These are phyloP conservation scores for Osmerus mordax DNA, from an alignment of 2,113 vertebrate genomes.

Conservation along the genomic window DNA sequence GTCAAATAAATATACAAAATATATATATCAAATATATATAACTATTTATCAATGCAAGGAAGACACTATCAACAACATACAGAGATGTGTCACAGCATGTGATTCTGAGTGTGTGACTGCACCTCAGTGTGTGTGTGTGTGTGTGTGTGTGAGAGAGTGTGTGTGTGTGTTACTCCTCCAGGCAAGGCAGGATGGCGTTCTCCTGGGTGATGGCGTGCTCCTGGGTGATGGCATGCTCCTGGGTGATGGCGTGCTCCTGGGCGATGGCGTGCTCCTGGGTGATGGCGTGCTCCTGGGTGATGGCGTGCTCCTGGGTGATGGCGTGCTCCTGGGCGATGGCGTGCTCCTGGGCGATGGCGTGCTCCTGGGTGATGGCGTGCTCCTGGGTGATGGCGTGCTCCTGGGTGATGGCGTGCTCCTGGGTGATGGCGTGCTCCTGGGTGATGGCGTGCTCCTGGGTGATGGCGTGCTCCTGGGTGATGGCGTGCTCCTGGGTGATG, in stretches of 20 bases:
- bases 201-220: constrained; percentile 76
- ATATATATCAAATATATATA: too few species aligned
- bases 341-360: constrained; percentile 76
- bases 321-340: constrained; percentile 76
- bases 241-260: constrained; percentile 49
- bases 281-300: constrained; percentile 79
- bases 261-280: constrained; percentile 80
- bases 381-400: constrained; percentile 76
- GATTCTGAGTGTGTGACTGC: background rate
- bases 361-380: constrained; percentile 76
- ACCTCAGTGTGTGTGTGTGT: background rate
- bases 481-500: constrained; percentile 70
- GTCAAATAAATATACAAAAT: too few species aligned
- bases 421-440: constrained; percentile 78
- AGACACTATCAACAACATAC: too few species aligned
- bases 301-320: too few species aligned
- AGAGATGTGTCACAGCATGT: background rate
- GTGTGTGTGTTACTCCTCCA: background rate
- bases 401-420: constrained; percentile 78
- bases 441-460: constrained; percentile 80
- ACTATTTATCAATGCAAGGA: too few species aligned
- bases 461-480: constrained; percentile 79
- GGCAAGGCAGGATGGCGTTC: background rate
- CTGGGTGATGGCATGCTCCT: constrained; percentile 75
- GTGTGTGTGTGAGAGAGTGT: constrained; percentile 1